Evolutionary conservation across 1,140 invertebrate genomes (phyloP), one percentile per base, ranked within the genome.

Genomic region (Ceratitis capitata): DNA sequence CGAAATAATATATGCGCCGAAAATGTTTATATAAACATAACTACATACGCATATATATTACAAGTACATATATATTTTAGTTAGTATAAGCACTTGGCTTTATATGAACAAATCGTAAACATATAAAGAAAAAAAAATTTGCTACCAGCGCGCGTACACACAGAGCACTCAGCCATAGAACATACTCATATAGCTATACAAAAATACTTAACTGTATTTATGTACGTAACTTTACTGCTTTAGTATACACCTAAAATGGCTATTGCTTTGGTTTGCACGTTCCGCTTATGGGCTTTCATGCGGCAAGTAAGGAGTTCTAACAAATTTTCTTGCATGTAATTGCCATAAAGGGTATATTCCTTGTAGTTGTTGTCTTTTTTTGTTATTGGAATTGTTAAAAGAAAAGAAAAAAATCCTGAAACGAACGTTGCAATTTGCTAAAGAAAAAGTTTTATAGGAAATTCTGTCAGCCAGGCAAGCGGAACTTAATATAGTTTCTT

Each of bases 251-350:
- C 29, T 32, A 69, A 69, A 69, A 35, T 69, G 61, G 61, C 61
- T 32, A 69, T 12, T 39, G 32, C 58, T 64, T 3, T 12, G n/a
- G n/a, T 58, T 26, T 61, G 58, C 23, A 26, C 58, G 16, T 16
- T 69, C 29, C 61, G 61, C 61, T 69, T 69, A 32, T 39, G 61
- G 61, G 16, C 61, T n/a, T n/a, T n/a, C 16, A 19, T 69, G 32
- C 29, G 29, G 47, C 47, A 49, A n/a, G n/a, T n/a, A n/a, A 49
- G 51, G 29, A 64, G 61, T 32, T 12, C 61, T 16, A 14, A 9
- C 61, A 69, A 69, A n/a, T n/a, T 69, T 69, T 69, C 29, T 69
- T 69, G 61, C 16, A 69, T 69, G 61, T 39, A 29, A 69, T 69
- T 69, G 61, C 61, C 32, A 35, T 69, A 69, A 69, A 61, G 39